A percentile compares a stretch with the other conserved stretches of the same genome.
Evolutionary conservation across 2,888 invertebrate genomes (phyloP).

Genomic region (Cataglyphis albicans): DNA sequence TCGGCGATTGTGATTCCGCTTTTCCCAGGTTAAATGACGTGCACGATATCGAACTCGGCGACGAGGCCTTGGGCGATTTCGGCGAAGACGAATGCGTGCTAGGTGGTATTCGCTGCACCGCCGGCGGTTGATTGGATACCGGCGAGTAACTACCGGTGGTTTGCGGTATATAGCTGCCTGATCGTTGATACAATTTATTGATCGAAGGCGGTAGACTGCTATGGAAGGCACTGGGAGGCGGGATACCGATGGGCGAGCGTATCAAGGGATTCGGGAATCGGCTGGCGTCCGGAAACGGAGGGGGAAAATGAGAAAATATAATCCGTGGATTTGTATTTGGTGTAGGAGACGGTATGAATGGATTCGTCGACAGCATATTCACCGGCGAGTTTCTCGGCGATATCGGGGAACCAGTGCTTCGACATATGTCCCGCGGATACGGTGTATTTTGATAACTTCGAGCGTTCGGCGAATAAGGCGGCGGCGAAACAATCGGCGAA

Average conservation of each 20-base stretch:
- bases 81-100: slow-evolving; percentile 78
- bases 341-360: slow-evolving; percentile 84
- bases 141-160: slow-evolving; percentile 73
- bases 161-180: slow-evolving; percentile 81
- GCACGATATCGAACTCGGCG: slow-evolving; percentile 71
- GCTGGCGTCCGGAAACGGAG: slow-evolving; percentile 79
- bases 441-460: slow-evolving; percentile 81
- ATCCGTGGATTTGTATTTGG: slow-evolving; percentile 84
- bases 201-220: slow-evolving; percentile 84
- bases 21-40: slow-evolving; percentile 73
- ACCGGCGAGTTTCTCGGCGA: slow-evolving; percentile 84
- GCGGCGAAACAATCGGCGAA: slow-evolving; percentile 82
- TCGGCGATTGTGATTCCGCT: slow-evolving; percentile 65
- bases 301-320: slow-evolving; percentile 82
- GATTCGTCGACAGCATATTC: slow-evolving; percentile 85
- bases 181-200: slow-evolving; percentile 83
- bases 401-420: slow-evolving; percentile 79
- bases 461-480: slow-evolving; percentile 82
- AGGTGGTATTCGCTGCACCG: slow-evolving; percentile 83
- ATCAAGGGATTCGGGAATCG: slow-evolving; percentile 82
- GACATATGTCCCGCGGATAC: slow-evolving; percentile 81
- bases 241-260: slow-evolving; percentile 82
- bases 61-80: slow-evolving; percentile 76
- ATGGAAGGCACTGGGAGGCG: slow-evolving; percentile 84
- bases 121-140: slow-evolving; percentile 77